Conservation (phyloP, 2,113 vertebrate species). For the Lepisosteus osseus region DNA sequence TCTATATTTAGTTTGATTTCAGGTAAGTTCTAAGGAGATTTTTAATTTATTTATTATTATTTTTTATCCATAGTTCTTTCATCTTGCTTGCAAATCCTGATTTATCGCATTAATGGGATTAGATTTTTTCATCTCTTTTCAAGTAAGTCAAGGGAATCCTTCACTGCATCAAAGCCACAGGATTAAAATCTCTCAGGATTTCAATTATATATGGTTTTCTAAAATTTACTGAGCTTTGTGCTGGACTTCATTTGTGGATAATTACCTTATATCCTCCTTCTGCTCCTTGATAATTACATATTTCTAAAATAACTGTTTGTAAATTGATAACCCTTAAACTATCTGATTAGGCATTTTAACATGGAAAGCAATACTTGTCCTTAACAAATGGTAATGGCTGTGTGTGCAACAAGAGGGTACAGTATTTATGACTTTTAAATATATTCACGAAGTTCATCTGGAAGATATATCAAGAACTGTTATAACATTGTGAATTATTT, state of each 20-base stretch:
- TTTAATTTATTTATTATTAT: no score
- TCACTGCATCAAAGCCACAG: slow-evolving; percentile 1
- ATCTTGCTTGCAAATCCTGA: not conserved
- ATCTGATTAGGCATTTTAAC: not conserved
- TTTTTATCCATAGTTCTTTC: not conserved
- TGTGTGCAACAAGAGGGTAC: no score
- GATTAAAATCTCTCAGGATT: not conserved
- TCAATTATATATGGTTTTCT: slow-evolving; percentile 9
- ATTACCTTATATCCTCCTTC: slow-evolving; percentile 6
- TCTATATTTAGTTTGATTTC: no score
- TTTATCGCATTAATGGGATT: not conserved
- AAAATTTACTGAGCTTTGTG: slow-evolving; percentile 10
- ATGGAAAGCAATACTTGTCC: no score
- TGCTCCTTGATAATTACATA: not conserved
- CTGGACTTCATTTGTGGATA: slow-evolving; percentile 1
- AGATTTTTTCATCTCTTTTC: not conserved
- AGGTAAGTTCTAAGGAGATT: no score
- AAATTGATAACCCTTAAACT: not conserved
- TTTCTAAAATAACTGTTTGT: not conserved
- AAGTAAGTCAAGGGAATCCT: slow-evolving; percentile 2
- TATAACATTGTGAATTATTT: no score
- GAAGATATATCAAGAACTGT: no score
- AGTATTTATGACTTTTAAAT: no score
- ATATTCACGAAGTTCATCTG: no score
- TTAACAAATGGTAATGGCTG: no score